A percentile compares a stretch with the other conserved stretches of the same genome.
These are phyloP conservation scores for rabbit (Oryctolagus cuniculus) DNA, from an alignment of 2,113 vertebrate species.

Conservation along the genomic window DNA sequence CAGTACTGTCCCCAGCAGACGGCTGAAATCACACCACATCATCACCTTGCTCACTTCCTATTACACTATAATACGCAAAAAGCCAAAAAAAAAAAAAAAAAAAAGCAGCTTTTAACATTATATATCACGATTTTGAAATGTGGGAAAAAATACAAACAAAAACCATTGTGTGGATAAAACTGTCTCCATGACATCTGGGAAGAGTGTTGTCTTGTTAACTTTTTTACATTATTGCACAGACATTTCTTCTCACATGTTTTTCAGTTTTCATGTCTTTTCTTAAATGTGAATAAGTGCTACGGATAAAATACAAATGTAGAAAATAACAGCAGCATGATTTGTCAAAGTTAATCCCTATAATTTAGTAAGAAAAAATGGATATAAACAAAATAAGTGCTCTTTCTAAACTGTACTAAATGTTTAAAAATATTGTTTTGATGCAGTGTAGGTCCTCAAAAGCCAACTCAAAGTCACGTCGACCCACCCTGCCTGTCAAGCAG, in stretches of 20 bases:
- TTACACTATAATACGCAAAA: conserved; percentile 88
- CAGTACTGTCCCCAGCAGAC: conserved; percentile 89
- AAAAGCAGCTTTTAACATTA: conserved; percentile 94
- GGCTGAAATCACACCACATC: conserved; percentile 87
- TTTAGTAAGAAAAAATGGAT: conserved; percentile 89
- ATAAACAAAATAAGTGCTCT: conserved; percentile 93
- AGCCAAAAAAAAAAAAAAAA: conserved; percentile 81
- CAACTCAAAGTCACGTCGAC: conserved; percentile 74
- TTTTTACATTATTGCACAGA: conserved; percentile 96
- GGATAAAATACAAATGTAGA: conserved; percentile 88
- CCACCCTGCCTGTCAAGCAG: conserved; percentile 73
- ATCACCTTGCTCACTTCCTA: conserved; percentile 89
- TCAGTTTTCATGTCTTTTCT: conserved; percentile 86
- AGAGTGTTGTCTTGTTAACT: conserved; percentile 68
- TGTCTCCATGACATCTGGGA: conserved; percentile 83
- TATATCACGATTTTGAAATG: conserved; percentile 92
- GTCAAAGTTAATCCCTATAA: conserved; percentile 89
- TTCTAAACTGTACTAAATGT: conserved; percentile 84
- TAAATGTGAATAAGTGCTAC: conserved; percentile 90
- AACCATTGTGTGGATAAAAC: conserved; percentile 82
- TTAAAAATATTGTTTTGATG: conserved; percentile 85
- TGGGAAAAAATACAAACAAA: conserved; percentile 88
- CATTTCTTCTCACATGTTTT: conserved; percentile 90
- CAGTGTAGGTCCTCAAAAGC: conserved; percentile 82
- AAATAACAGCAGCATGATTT: conserved; percentile 91